Evolutionary conservation across 2,113 vertebrate genomes (phyloP).

Genomic region (Nansenia antarctica): DNA sequence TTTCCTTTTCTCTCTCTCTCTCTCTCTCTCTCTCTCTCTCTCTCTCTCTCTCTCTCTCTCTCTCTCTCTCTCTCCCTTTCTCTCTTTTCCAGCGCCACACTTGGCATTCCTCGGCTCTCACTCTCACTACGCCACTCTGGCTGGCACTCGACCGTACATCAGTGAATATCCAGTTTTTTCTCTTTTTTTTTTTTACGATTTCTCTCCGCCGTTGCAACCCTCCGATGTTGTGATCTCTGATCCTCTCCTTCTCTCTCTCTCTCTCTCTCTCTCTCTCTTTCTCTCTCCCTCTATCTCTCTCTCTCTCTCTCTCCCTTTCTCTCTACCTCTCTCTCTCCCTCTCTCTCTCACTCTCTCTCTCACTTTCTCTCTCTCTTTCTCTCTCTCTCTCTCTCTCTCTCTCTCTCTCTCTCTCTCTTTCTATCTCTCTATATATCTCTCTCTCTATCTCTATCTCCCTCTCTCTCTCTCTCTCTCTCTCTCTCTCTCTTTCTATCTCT

Average conservation of each 20-base stretch:
- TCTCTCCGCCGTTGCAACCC: slow-evolving; percentile 20
- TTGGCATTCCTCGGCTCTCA: slow-evolving; percentile 82
- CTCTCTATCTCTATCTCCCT: too few relatives aligned
- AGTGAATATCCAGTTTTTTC: slow-evolving; percentile 80
- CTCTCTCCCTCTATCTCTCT: too few relatives aligned
- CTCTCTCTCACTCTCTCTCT: too few relatives aligned
- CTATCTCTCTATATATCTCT: too few relatives aligned
- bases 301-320: too few relatives aligned
- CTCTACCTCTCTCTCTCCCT: too few relatives aligned
- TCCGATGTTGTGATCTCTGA: not conserved
- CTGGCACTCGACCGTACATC: slow-evolving; percentile 81
- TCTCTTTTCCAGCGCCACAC: slow-evolving; percentile 73
- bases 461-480: slow-evolving; percentile 44
- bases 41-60: slow-evolving; percentile 58
- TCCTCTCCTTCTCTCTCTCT: slow-evolving; percentile 44
- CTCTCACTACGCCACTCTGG: slow-evolving; percentile 83
- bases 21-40: slow-evolving; percentile 63
- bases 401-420: too few relatives aligned
- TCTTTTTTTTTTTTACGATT: too few relatives aligned
- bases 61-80: slow-evolving; percentile 32
- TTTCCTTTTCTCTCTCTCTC: slow-evolving; percentile 52
- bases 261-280: slow-evolving; percentile 28
- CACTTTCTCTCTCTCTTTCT: too few relatives aligned
- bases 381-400: slow-evolving; percentile 68
- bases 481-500: slow-evolving; percentile 30